Base-by-base conservation (phyloP, 2,113 vertebrate species). In the Ammodytes dubius region DNA sequence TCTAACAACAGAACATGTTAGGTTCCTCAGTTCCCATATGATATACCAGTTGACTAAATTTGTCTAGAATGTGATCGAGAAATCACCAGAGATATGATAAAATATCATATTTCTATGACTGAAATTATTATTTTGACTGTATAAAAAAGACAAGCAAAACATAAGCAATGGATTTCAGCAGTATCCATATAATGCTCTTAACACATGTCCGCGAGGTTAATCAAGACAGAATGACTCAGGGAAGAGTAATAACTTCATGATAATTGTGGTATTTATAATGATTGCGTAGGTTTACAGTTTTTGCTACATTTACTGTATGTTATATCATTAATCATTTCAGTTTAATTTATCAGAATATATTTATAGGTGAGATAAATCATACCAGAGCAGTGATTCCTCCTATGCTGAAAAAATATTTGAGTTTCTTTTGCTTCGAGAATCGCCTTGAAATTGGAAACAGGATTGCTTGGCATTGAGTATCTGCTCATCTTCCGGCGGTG, bases 401-500 rank as follows among this genome's bases (percentile, higher is more conserved):
- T 64, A 66, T 40, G 56, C 57, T 77, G 40, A 78, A 53, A 68
- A 80, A 59, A 84, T 52, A 69, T 65, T 72, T 64, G 47, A 74
- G 59, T 81, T 80, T 66, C 13, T 77, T 65, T 64, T 70, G 69
- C 84, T 39, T 75, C 19, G 0, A 66, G 57, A 37, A 58, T 81
- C 11, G 42, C 83, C 73, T 84, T 76, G 82, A 89, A 85, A 87
- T 40, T 50, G 68, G 53, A 79, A 85, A 84, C 73, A 74, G 60
- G 72, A 88, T 61, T 77, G 85, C 87, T 87, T 42, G 2, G 43
- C 73, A 90, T 84, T 77, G 68, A 85, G 65, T 69, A 84, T 85
- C 83, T 67, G 63, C 74, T 90, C 82, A 74, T 91, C 83, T 88
- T 77, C 66, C 70, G 4, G 74, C 58, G 47, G 58, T 58, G 54